Evolutionary conservation across 1,140 invertebrate genomes (phyloP).

Genomic region (Zaprionus tsacasi): DNA sequence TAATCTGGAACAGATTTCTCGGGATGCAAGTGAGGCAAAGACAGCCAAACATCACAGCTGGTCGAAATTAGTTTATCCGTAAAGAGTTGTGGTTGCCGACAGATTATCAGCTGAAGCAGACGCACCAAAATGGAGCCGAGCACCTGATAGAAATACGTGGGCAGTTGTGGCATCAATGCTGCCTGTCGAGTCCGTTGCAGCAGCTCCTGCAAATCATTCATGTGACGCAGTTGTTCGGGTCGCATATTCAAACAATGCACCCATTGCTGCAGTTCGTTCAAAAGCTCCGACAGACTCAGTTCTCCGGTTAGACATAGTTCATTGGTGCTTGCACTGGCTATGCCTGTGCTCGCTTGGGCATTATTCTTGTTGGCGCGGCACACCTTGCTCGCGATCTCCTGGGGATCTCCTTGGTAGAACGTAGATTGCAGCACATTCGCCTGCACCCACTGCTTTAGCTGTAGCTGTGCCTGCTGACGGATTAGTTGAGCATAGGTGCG

Average conservation of each 20-base stretch:
- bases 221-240: conserved; percentile 38
- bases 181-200: conserved; percentile 31
- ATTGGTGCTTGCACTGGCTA: conserved; percentile 8
- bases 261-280: conserved; percentile 71
- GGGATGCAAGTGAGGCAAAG: conserved; percentile 39
- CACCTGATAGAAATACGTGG: conserved; percentile 64
- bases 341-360: conserved; percentile 7
- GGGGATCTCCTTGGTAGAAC: conserved; percentile 75
- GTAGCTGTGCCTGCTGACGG: conserved; percentile 36
- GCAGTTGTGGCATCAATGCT: conserved; percentile 41
- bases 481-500: conserved; percentile 66
- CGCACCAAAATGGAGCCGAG: conserved; percentile 60
- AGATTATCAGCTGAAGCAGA: conserved; percentile 69
- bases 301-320: conserved; percentile 51
- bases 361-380: conserved; percentile 58
- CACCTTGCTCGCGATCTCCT: conserved; percentile 64
- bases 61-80: conserved; percentile 17
- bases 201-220: conserved; percentile 20
- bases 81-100: conserved; percentile 36
- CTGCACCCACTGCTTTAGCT: conserved; percentile 67
- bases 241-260: conserved; percentile 57
- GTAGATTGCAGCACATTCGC: conserved; percentile 57
- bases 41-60: conserved; percentile 49
- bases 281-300: conserved; percentile 58
- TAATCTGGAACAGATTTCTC: conserved; percentile 33